Evolutionary conservation across 1,140 invertebrate species (phyloP), one percentile per base, ranked within the genome.

Genomic region (Drosophila rufa): DNA sequence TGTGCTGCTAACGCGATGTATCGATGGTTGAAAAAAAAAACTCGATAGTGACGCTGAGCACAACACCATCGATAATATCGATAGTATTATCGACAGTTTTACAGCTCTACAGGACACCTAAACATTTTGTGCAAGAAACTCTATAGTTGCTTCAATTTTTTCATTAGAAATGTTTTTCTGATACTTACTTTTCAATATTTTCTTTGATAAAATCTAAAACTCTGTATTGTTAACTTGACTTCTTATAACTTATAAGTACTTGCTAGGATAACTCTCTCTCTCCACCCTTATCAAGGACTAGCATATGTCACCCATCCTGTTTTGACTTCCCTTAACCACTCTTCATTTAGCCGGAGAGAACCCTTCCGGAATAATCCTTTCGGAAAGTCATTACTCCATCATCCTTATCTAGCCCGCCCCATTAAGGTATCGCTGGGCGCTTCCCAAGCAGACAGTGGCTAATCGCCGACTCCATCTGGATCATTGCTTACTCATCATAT

Each of bases 401-500:
- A 51, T 69, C 66, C 40, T 65, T 38, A 67, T 51, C 60, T 51
- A 11, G 22, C 12, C 19, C 15, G 40, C 8, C 8, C 27, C 60
- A 69, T 69, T 69, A 65, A 65, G 38, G 46, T 65, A 42, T 25
- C 58, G 17, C 42, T 25, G 19, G 56, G 40, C 14, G 11, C 61
- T 14, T 25, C 22, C 30, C 30, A 17, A 30, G n/a, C 17, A 51
- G 36, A 42, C 25, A 42, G 11, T 19, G 12, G 51, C 48, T 48
- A 64, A 56, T 36, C 59, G 51, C 5, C 14, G 48, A n/a, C 38
- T 48, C 50, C 40, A 48, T 64, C 40, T 66, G 36, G 55, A 66
- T 75, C 73, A 40, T 33, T 75, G 74, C 74, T 75, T 40, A 51
- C 71, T 75, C 74, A 65, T 75, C 71, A 75, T 66, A 66, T 45